A percentile compares a stretch with the other conserved stretches of the same genome.
Evolutionary conservation across 2,797 vertebrate genomes (phyloP).

Genomic region (Carduelis carduelis): DNA sequence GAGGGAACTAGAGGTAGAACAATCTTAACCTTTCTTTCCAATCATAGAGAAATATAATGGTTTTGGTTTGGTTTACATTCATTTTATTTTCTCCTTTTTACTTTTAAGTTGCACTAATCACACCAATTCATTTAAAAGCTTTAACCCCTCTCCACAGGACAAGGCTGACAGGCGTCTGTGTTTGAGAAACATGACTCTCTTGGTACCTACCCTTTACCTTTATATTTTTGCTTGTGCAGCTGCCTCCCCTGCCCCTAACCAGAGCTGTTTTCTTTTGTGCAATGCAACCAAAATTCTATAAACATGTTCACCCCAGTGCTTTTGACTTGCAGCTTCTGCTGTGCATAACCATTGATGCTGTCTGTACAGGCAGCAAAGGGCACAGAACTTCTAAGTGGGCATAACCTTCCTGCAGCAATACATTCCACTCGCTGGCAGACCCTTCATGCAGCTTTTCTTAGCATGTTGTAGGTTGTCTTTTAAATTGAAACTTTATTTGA

Average conservation of each 20-base stretch:
- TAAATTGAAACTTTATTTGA: conserved; percentile 65
- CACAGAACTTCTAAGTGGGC: conserved; percentile 37
- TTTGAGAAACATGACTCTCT: conserved; percentile 89
- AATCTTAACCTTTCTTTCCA: conserved; percentile 58
- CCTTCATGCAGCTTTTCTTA: conserved; percentile 73
- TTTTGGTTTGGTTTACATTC: conserved; percentile 63
- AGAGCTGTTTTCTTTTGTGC: conserved; percentile 73
- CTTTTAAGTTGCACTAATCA: conserved; percentile 74
- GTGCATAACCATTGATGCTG: conserved; percentile 60
- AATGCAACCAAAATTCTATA: conserved; percentile 60
- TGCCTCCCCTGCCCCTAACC: conserved; percentile 66
- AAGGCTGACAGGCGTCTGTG: conserved; percentile 88
- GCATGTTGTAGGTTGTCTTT: conserved; percentile 73
- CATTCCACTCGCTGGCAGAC: conserved; percentile 64
- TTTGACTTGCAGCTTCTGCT: conserved; percentile 78
- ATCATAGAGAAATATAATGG: conserved; percentile 54
- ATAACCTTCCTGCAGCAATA: conserved; percentile 42
- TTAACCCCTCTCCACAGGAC: conserved; percentile 92
- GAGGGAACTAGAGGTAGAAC: conserved; percentile 91
- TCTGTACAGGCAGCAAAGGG: conserved; percentile 50
- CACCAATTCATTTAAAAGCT: conserved; percentile 81
- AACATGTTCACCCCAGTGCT: conserved; percentile 65
- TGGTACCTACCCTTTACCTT: conserved; percentile 89
- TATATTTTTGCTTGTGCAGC: conserved; percentile 80
- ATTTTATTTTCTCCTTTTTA: conserved; percentile 56